These are phyloP conservation scores for Conger conger DNA, from an alignment of 2,113 vertebrate genomes.

Conservation along the genomic window DNA sequence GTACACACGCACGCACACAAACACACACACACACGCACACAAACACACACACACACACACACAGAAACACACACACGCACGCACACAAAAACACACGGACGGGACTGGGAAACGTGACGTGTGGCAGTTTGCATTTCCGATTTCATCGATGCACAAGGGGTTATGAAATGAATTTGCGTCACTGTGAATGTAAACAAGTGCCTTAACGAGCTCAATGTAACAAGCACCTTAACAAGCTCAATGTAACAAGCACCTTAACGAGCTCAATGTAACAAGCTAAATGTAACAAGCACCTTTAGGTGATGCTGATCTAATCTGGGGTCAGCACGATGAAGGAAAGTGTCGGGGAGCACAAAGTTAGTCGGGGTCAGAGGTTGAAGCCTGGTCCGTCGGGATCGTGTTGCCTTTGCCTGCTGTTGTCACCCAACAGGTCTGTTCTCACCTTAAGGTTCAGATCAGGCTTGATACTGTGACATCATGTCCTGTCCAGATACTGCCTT, in stretches of 20 bases:
- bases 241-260: not conserved
- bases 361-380: not conserved
- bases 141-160: not conserved
- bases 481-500: not conserved
- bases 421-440: not conserved
- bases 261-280: no score
- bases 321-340: not conserved
- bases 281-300: not conserved
- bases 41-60: no score
- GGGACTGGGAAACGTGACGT: not conserved
- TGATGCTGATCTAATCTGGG: not conserved
- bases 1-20: no score
- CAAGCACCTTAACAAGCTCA: not conserved
- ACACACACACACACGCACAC: no score
- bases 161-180: not conserved
- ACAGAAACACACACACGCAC: no score
- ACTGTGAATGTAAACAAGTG: not conserved
- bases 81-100: no score
- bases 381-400: not conserved
- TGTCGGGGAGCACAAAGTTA: not conserved
- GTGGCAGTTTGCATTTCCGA: not conserved
- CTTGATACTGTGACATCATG: not conserved
- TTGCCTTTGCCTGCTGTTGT: not conserved
- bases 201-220: not conserved
- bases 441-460: not conserved